Evolutionary conservation across 1,140 invertebrate species (phyloP).

Genomic region (Heliconius eleuchia): DNA sequence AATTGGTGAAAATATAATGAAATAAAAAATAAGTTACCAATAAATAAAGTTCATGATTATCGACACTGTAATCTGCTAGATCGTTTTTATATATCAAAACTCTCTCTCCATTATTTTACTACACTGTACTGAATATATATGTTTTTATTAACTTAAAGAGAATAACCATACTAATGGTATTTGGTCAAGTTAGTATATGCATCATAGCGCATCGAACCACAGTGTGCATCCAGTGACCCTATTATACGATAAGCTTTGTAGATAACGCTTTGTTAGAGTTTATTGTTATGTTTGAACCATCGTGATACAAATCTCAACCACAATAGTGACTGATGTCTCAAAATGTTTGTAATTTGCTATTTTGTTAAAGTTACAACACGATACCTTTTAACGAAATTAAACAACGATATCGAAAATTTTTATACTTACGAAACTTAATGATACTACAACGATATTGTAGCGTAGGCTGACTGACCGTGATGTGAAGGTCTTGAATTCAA

Average conservation of each 20-base stretch:
- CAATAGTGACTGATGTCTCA: not conserved
- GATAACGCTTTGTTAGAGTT: conserved; percentile 23
- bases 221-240: conserved; percentile 18
- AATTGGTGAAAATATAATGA: no score
- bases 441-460: no score
- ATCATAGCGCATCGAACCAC: conserved; percentile 9
- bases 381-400: no score
- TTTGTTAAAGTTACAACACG: not conserved
- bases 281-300: conserved; percentile 21
- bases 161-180: not conserved
- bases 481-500: not conserved
- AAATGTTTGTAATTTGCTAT: not conserved
- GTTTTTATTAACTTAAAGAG: not conserved
- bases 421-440: no score
- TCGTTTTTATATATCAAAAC: no score
- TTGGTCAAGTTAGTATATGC: not conserved
- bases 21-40: no score
- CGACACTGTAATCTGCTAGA: no score
- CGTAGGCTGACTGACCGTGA: no score
- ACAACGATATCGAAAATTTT: no score
- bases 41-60: no score
- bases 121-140: not conserved
- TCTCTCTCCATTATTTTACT: not conserved
- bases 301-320: not conserved
- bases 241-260: conserved; percentile 19